Evolutionary conservation across 2,888 invertebrate species (phyloP).

Genomic region (Lepetodrilus schrolli): DNA sequence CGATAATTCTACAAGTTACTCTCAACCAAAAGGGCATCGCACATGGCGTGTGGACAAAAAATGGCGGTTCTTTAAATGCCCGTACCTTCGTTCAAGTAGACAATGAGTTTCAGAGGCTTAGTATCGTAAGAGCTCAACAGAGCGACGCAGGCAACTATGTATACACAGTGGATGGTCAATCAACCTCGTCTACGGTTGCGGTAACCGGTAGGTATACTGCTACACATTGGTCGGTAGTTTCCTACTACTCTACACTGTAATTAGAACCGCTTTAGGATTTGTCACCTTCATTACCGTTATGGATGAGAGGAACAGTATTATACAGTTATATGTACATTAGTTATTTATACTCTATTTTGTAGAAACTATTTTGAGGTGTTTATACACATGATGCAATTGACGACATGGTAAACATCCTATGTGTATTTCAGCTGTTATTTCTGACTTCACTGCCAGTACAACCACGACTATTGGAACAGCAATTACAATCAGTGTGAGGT

Average conservation of each 20-base stretch:
- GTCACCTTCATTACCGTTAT: no score
- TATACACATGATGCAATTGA: no score
- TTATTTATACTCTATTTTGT: no score
- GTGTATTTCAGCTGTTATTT: neutral
- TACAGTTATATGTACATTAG: no score
- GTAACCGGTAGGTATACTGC: neutral
- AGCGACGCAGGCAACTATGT: neutral
- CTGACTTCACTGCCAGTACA: neutral
- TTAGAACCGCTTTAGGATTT: no score
- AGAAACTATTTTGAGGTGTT: no score
- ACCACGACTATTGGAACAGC: neutral
- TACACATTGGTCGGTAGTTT: neutral
- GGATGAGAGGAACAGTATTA: no score
- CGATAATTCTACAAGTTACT: neutral
- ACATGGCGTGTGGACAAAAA: neutral
- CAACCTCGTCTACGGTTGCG: neutral
- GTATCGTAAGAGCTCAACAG: neutral
- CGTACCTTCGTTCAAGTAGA: neutral
- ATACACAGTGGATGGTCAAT: neutral
- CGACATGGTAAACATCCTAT: no score
- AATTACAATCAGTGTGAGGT: neutral
- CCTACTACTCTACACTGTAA: neutral
- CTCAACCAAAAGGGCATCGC: neutral
- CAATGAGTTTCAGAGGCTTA: neutral
- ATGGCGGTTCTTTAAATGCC: neutral